These are phyloP conservation scores for Melitaea athalia DNA, from an alignment of 2,888 invertebrate genomes.

Conservation along the genomic window DNA sequence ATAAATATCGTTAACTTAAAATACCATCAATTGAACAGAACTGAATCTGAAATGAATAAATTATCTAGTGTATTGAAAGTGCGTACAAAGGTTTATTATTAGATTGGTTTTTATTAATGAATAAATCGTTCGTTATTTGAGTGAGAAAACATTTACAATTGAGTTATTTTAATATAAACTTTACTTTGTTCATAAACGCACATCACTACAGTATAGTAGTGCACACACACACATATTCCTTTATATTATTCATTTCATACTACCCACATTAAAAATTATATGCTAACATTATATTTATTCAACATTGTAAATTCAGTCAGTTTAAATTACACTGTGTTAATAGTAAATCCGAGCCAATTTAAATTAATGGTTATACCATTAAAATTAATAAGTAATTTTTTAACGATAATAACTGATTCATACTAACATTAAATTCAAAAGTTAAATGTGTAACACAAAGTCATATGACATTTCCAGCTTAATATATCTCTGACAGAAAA, in stretches of 20 bases:
- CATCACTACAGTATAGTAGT: slow-evolving; percentile 36
- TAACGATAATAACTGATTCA: neutral
- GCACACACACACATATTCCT: slow-evolving; percentile 34
- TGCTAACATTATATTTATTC: neutral
- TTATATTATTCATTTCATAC: slow-evolving; percentile 32
- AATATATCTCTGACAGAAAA: neutral
- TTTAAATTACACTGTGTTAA: slow-evolving; percentile 17
- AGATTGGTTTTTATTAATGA: neutral
- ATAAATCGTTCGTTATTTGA: neutral
- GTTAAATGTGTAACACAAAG: neutral
- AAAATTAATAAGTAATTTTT: slow-evolving; percentile 6
- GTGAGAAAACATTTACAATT: neutral
- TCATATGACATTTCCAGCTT: neutral
- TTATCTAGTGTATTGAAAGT: neutral
- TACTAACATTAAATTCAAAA: neutral
- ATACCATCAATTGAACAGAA: neutral
- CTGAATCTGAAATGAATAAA: neutral
- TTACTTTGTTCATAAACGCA: neutral
- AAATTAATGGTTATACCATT: slow-evolving; percentile 11
- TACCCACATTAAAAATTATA: slow-evolving; percentile 20
- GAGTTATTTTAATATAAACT: neutral
- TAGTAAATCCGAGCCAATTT: slow-evolving; percentile 36
- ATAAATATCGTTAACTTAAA: neutral
- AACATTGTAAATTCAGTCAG: slow-evolving; percentile 7
- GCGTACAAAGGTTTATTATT: neutral